These are phyloP conservation scores for Trogon melanurus DNA, from an alignment of 2,113 vertebrate genomes.

Conservation along the genomic window DNA sequence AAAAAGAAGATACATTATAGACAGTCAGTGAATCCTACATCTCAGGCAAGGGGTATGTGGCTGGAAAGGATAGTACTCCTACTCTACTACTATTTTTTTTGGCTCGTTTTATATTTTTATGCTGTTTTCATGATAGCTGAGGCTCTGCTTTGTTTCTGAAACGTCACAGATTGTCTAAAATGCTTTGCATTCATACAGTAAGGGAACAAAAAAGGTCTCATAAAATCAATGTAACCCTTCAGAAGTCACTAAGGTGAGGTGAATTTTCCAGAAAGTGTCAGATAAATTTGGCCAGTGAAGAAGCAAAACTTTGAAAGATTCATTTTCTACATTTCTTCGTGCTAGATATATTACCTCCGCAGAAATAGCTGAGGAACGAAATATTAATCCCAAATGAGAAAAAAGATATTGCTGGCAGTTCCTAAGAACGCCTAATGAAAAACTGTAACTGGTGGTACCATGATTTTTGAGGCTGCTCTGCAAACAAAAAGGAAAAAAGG, in stretches of 20 bases:
- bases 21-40: background rate
- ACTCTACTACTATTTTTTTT: background rate
- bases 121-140: background rate
- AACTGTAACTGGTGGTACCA: background rate
- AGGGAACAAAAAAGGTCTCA: background rate
- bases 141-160: background rate
- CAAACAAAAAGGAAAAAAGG: background rate
- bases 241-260: background rate
- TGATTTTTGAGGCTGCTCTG: background rate
- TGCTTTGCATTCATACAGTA: background rate
- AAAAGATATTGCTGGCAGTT: background rate
- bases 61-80: background rate
- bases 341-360: background rate
- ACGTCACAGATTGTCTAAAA: background rate
- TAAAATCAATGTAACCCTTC: background rate
- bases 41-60: background rate
- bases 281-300: background rate
- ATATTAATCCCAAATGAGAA: background rate
- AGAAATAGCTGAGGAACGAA: background rate
- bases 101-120: background rate
- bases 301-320: background rate
- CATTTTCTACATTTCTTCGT: background rate
- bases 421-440: background rate
- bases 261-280: background rate
- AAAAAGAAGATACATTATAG: background rate